Percentiles rank a stretch among this genome's conserved stretches.
Conservation (phyloP, 2,113 vertebrate species). For the Spea bombifrons region DNA sequence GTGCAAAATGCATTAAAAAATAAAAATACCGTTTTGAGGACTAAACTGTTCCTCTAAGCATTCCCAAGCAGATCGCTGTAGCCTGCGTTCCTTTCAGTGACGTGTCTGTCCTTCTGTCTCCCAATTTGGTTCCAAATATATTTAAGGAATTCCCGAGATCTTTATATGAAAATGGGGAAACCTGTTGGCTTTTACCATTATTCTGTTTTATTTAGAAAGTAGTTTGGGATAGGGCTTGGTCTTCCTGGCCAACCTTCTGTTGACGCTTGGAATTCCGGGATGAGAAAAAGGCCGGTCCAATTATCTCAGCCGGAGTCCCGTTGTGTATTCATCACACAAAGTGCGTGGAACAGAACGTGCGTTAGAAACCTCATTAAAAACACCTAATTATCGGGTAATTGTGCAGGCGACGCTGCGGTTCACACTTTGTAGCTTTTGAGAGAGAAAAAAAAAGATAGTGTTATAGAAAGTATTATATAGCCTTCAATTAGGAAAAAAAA, state of each 20-base stretch:
- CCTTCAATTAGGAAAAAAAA: constrained; percentile 69
- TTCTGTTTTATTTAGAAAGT: too few relatives aligned
- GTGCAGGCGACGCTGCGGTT: constrained; percentile 62
- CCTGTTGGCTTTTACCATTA: too few relatives aligned
- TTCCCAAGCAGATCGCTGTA: too few relatives aligned
- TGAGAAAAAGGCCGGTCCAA: constrained; percentile 73
- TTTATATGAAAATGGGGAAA: too few relatives aligned
- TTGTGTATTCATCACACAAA: constrained; percentile 73
- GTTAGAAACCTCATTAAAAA: constrained; percentile 76
- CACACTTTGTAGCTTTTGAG: constrained; percentile 70
- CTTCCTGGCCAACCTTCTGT: constrained; percentile 88
- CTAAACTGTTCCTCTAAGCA: too few relatives aligned
- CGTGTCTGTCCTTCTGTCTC: too few relatives aligned
- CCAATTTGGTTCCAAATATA: too few relatives aligned
- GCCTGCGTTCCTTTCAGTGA: too few relatives aligned
- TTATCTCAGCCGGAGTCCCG: constrained; percentile 75
- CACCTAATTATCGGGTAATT: constrained; percentile 84
- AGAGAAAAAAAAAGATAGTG: constrained; percentile 65
- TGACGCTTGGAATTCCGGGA: constrained; percentile 81
- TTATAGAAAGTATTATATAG: constrained; percentile 72
- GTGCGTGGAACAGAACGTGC: constrained; percentile 65
- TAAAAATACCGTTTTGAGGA: too few relatives aligned
- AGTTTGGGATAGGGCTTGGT: constrained; percentile 55
- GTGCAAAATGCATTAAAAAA: too few relatives aligned
- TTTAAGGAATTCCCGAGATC: too few relatives aligned